Evolutionary conservation across 2,113 vertebrate genomes (phyloP).

Genomic region (Lepidothrix coronata): DNA sequence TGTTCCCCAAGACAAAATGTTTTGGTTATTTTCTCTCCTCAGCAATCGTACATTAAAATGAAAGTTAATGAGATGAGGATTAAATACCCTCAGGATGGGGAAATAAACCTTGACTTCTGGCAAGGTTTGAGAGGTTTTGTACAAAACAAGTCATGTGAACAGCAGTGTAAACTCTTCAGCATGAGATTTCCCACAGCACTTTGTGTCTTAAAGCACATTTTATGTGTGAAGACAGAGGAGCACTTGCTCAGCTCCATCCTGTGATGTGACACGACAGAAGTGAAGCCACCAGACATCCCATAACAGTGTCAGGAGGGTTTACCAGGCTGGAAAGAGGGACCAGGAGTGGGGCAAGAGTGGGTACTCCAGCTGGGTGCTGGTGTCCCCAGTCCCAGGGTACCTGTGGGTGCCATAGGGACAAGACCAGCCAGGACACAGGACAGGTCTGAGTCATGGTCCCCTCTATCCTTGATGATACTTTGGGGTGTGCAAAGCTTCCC

Average conservation of each 20-base stretch:
- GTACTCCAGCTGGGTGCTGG: rapidly evolving
- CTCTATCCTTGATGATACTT: neutral
- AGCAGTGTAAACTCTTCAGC: neutral
- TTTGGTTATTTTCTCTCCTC: neutral
- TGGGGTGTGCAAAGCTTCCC: neutral
- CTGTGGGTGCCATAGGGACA: rapidly evolving
- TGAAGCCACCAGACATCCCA: neutral
- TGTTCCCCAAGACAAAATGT: constrained; percentile 7
- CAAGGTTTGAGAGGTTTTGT: constrained; percentile 29
- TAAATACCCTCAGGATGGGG: constrained; percentile 20
- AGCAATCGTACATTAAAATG: constrained; percentile 13
- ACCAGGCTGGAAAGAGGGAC: neutral
- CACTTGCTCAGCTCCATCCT: neutral
- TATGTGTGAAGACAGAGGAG: rapidly evolving
- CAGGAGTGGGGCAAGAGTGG: rapidly evolving
- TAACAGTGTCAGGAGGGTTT: neutral
- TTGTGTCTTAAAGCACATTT: neutral
- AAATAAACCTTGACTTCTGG: constrained; percentile 54
- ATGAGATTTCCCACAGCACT: constrained; percentile 29
- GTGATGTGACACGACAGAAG: neutral
- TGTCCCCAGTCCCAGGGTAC: neutral
- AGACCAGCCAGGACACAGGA: rapidly evolving
- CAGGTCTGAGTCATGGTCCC: neutral
- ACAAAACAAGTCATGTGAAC: neutral
- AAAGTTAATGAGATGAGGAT: constrained; percentile 15